Base-by-base conservation (phyloP, 2,797 vertebrate species). In the Trichosurus vulpecula region DNA sequence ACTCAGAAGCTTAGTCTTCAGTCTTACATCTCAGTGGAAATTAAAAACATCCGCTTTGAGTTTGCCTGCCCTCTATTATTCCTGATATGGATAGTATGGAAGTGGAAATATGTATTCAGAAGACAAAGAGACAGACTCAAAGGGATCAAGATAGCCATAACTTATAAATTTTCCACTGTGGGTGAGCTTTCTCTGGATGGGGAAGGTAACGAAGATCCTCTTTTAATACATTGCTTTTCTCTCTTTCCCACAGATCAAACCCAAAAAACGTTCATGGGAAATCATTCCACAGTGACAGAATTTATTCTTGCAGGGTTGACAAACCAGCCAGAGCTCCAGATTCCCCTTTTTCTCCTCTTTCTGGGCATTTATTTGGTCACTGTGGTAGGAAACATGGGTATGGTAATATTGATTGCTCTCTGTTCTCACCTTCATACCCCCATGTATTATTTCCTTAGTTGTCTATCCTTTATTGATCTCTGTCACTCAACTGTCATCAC, bases 371-470 rank as follows among this genome's bases (percentile, higher is more conserved):
- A 96, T 30, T 0, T 96, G 25, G 0, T 94, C 58, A 97, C 95
- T 0, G 41, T 95, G 35, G 8, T 96, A 30, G 97, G 96, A 3
- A 98, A 98, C 41, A 27, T 96, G 30, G 94, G 89, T 12, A 97
- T 97, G 96, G 90, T 97, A 93, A 91, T 3, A 0, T 13, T 97
- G 54, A 97, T 96, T n/a, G 16, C 90, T 52, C 57, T 90, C 35
- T 96, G 94, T 22, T 35, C 95, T n/a, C 56, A 51, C 22, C 91
- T 97, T 91, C 97, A 97, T 31, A 97, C 92, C 0, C 96, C 96
- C 19, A 97, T 97, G 97, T 98, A 97, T 94, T 98, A 95, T 90
- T 92, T 98, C 91, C 96, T 97, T 66, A 93, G 96, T 1, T 95
- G 56, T 3, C 56, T 98, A 47, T 96, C 97, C 19, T 92, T 96